Base-by-base conservation (phyloP, 2,113 vertebrate genomes). In the Zeus faber region DNA sequence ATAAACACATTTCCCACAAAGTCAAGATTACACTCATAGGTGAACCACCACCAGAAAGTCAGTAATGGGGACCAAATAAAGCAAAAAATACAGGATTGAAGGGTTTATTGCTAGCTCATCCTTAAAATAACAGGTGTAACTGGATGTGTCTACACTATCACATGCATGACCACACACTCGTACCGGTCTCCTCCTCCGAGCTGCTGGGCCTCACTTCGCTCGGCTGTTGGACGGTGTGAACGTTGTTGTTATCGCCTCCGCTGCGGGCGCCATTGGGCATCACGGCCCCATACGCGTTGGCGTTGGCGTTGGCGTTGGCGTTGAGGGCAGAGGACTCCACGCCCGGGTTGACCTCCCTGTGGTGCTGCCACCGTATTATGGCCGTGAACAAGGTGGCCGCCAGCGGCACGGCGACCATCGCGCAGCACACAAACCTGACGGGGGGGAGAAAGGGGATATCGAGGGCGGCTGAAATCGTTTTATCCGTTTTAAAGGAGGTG, bases 351-450 rank as follows among this genome's bases (percentile, higher is more conserved):
- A 80, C 61, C n/a, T 68, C 59, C 65, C 49, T 82, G 49, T 29
- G 76, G 2, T 6, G 48, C 22, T 74, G 76, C 70, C 64, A 71
- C 6, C 22, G 56, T 2, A 68, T 44, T 17, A 86, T 31, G 1
- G 78, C 75, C 25, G 80, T 56, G 1, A 79, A 88, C 51, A 90
- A 1, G 1, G 90, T 91, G 1, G 85, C 90, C 13, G 61, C 62
- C 6, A 92, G 80, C 39, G 92, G 92, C 25, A 92, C 29, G 2
- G 69, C 61, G 6, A 93, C 60, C 58, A 92, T 85, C 6, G 85
- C 8, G 35, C 77, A 70, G 47, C 90, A 85, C 48, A 93, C 49
- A 73, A 85, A 84, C 70, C 93, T 94, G 77, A 40, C 37, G 61
- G 39, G 31, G 33, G 74, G 29, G 59, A 37, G n/a, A 44, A 43